phyloP scores from a whole-genome alignment of 2,797 vertebrate species.

The Syncerus caffer region DNA sequence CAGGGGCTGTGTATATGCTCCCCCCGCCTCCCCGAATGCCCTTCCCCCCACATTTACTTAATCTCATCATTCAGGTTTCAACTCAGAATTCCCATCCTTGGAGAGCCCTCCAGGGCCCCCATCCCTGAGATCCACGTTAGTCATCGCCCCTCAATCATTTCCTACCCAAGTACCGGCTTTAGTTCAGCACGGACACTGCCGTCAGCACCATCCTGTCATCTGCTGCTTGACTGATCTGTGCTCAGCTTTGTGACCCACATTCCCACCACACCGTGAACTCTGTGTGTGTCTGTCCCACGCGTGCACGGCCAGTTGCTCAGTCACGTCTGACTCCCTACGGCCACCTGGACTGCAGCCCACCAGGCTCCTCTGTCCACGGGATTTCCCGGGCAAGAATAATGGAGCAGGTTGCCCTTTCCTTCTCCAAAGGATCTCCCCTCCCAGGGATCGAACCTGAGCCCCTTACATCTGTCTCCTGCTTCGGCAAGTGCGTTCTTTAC shows the following conservation, averaged over 20 bases:
- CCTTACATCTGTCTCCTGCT: neutral
- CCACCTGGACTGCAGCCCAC: neutral
- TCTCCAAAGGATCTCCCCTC: neutral
- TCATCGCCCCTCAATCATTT: rapidly evolving
- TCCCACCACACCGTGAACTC: neutral
- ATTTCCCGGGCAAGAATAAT: neutral
- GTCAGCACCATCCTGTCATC: neutral
- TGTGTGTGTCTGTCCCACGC: rapidly evolving
- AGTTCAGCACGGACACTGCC: neutral
- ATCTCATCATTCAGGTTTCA: neutral
- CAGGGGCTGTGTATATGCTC: neutral
- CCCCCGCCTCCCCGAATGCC: rapidly evolving
- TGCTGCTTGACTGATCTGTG: neutral
- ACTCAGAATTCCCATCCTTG: neutral
- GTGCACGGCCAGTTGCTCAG: neutral
- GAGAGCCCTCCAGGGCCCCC: neutral
- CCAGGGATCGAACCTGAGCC: neutral
- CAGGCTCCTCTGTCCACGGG: neutral
- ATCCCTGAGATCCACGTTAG: rapidly evolving
- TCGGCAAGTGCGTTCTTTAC: neutral
- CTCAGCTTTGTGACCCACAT: neutral
- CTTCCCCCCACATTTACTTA: neutral
- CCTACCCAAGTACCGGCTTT: neutral
- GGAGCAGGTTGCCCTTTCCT: neutral
- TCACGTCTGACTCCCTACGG: neutral